These are phyloP conservation scores for Crotalus helleri DNA, from an alignment of 2,113 vertebrate species.

Conservation along the genomic window DNA sequence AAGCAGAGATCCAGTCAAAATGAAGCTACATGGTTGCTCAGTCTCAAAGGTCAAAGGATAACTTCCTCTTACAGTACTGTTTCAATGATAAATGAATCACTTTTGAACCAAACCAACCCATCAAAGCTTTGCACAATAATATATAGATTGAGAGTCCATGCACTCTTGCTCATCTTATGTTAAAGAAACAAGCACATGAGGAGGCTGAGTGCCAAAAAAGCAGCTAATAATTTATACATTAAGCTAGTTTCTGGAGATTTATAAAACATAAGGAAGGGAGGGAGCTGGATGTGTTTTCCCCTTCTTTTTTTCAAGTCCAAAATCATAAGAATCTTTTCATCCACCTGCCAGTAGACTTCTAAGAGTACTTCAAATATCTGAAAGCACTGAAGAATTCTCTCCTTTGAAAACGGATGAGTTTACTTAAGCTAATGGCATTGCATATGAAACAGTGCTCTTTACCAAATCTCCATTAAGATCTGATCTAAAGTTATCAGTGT, in stretches of 20 bases:
- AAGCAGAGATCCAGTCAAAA: not conserved
- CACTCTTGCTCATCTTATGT: not conserved
- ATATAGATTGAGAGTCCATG: not conserved
- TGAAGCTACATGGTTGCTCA: not conserved
- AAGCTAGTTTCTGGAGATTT: not conserved
- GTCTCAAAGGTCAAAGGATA: not conserved
- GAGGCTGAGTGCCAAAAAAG: not conserved
- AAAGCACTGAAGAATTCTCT: slow-evolving; percentile 1
- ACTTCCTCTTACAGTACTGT: not conserved
- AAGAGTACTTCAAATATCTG: not conserved
- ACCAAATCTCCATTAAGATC: not conserved
- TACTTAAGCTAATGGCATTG: not conserved
- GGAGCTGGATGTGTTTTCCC: not conserved
- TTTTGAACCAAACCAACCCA: not conserved
- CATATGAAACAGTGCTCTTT: not conserved
- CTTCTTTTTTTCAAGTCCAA: not conserved
- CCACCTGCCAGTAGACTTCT: not conserved
- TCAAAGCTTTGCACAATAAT: not conserved
- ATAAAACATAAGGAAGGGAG: not conserved
- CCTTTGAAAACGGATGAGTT: slow-evolving; percentile 8
- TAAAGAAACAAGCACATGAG: not conserved
- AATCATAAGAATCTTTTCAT: slow-evolving; percentile 16
- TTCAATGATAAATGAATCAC: not conserved
- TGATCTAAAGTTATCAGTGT: not conserved
- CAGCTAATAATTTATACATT: not conserved